phyloP scores from a whole-genome alignment of 1,140 invertebrate genomes.

The Helicoverpa armigera region DNA sequence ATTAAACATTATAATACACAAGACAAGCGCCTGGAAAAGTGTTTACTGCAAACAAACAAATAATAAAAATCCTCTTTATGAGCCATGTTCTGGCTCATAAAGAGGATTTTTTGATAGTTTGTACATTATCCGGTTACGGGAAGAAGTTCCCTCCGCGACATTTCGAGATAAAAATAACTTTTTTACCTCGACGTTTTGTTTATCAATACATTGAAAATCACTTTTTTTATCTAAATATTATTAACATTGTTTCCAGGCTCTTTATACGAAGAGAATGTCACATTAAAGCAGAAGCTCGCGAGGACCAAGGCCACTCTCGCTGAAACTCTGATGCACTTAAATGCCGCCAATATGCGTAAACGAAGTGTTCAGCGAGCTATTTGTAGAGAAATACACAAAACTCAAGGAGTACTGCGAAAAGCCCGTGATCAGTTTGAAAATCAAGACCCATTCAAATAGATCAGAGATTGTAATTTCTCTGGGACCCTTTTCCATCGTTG shows the following conservation, averaged over 20 bases:
- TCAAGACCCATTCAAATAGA: slow-evolving; percentile 60
- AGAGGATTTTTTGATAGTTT: no score
- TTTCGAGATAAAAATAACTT: no score
- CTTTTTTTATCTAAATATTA: neutral
- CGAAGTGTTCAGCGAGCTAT: slow-evolving; percentile 88
- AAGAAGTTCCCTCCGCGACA: no score
- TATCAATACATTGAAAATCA: no score
- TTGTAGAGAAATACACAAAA: slow-evolving; percentile 89
- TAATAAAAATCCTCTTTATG: no score
- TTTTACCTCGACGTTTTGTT: no score
- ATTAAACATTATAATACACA: no score
- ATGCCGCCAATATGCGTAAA: slow-evolving; percentile 87
- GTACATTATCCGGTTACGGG: no score
- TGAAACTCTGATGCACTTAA: slow-evolving; percentile 87
- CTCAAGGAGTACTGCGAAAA: slow-evolving; percentile 88
- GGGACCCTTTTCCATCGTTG: neutral
- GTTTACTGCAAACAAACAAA: no score
- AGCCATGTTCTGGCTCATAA: no score
- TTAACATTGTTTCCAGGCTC: slow-evolving; percentile 66
- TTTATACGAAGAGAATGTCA: slow-evolving; percentile 87
- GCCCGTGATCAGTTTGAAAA: slow-evolving; percentile 81
- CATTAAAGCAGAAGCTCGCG: slow-evolving; percentile 86
- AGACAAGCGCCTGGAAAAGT: no score
- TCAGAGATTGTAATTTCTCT: neutral
- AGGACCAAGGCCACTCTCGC: slow-evolving; percentile 87